phyloP scores from a whole-genome alignment of 1,140 invertebrate species.

The Lamellibrachia luymesi region DNA sequence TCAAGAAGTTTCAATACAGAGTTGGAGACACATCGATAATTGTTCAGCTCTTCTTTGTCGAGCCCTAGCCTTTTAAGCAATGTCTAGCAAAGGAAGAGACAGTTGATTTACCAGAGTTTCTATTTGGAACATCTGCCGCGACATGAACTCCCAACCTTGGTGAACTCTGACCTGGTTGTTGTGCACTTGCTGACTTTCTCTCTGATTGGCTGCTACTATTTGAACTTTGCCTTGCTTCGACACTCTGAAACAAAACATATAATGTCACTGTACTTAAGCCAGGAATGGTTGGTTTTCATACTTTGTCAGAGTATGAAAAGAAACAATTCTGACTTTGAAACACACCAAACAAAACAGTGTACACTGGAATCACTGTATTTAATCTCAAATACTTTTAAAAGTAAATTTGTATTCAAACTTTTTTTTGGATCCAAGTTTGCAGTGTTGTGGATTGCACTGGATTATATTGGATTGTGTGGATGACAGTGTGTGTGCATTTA shows the following conservation, averaged over 20 bases:
- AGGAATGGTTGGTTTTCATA: background rate
- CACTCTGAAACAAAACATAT: background rate
- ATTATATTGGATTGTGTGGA: no score
- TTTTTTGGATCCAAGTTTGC: no score
- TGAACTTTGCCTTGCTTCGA: background rate
- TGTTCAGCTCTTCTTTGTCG: no score
- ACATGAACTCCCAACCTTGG: background rate
- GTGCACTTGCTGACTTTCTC: constrained; percentile 6
- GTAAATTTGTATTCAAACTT: no score
- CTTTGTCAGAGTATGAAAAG: background rate
- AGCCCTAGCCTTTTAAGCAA: background rate
- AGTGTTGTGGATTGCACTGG: no score
- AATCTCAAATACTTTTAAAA: no score
- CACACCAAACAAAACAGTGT: background rate
- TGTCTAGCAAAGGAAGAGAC: background rate
- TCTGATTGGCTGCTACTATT: background rate
- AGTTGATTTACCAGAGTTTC: background rate
- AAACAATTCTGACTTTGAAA: background rate
- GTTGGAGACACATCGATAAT: no score
- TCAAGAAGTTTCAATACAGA: no score
- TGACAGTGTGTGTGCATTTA: no score
- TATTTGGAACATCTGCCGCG: background rate
- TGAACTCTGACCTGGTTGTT: constrained; percentile 12
- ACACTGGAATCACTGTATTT: background rate
- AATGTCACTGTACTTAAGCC: background rate